A percentile compares a stretch with the other conserved stretches of the same genome.
Conservation (phyloP, 2,113 vertebrate species). For the Tychaedon coryphoeus region DNA sequence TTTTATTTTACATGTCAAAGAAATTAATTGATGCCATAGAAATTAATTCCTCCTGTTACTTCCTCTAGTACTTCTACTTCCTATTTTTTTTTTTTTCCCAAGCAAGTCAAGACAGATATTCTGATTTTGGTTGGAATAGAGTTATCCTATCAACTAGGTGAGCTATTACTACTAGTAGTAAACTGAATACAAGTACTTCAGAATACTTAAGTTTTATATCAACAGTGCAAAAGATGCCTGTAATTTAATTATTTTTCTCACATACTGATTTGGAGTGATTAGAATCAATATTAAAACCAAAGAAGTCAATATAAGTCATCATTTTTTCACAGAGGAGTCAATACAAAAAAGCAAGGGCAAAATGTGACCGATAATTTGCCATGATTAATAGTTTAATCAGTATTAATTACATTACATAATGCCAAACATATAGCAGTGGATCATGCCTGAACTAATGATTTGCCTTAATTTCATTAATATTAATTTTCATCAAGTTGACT, state of each 20-base stretch:
- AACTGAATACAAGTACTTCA: not conserved
- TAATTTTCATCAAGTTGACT: slow-evolving; percentile 8
- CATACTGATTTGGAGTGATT: not conserved
- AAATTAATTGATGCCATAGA: not conserved
- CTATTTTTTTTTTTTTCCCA: not conserved
- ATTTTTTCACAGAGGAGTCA: not conserved
- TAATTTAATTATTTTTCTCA: not conserved
- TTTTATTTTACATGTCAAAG: not conserved
- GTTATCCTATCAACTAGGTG: not conserved
- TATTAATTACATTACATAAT: not conserved
- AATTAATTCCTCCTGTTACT: not conserved
- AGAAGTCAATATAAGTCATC: not conserved
- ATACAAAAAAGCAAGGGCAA: not conserved
- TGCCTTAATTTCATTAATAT: slow-evolving; percentile 44
- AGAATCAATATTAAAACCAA: not conserved
- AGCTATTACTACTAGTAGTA: not conserved
- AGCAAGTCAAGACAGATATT: not conserved
- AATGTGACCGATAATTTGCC: not conserved
- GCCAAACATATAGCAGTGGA: not conserved
- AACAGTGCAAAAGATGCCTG: not conserved
- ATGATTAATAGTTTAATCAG: slow-evolving; percentile 4
- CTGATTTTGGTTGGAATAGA: not conserved
- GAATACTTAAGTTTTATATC: not conserved
- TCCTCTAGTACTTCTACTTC: not conserved
- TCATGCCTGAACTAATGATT: slow-evolving; percentile 12